Evolutionary conservation across 1,140 invertebrate genomes (phyloP).

Genomic region (Dendroctonus ponderosae): DNA sequence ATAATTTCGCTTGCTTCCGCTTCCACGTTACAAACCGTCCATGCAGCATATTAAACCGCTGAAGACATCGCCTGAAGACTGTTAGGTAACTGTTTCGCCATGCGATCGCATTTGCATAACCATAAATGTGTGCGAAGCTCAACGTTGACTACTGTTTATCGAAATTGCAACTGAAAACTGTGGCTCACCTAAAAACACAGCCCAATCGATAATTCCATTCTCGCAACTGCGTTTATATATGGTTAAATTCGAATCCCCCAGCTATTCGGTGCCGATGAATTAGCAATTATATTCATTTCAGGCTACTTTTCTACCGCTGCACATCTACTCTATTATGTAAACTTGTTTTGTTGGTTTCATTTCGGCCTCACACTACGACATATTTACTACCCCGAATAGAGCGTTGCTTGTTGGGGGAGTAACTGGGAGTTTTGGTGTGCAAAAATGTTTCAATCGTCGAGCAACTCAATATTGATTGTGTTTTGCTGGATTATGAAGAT

Average conservation of each 20-base stretch:
- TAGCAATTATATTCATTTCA: constrained; percentile 30
- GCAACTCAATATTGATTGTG: no score
- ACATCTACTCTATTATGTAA: constrained; percentile 34
- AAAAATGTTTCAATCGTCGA: no score
- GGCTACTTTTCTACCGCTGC: constrained; percentile 24
- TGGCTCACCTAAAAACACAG: no score
- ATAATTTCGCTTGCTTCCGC: constrained; percentile 10
- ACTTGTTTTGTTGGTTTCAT: constrained; percentile 34
- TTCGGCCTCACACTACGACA: constrained; percentile 23
- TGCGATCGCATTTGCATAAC: constrained; percentile 3
- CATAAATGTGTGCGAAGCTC: no score
- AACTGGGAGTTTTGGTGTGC: no score
- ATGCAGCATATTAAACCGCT: constrained; percentile 13
- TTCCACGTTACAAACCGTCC: constrained; percentile 10
- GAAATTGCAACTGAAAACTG: no score
- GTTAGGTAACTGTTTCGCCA: constrained; percentile 18
- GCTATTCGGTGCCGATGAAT: constrained; percentile 13
- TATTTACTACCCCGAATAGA: neutral
- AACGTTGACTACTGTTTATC: no score
- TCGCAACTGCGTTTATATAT: no score
- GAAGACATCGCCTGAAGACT: constrained; percentile 2
- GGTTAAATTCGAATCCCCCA: no score
- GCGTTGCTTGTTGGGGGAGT: no score
- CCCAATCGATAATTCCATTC: no score
- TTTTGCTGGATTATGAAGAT: no score